phyloP scores from a whole-genome alignment of 2,888 invertebrate species.

The Pheosia gnoma region DNA sequence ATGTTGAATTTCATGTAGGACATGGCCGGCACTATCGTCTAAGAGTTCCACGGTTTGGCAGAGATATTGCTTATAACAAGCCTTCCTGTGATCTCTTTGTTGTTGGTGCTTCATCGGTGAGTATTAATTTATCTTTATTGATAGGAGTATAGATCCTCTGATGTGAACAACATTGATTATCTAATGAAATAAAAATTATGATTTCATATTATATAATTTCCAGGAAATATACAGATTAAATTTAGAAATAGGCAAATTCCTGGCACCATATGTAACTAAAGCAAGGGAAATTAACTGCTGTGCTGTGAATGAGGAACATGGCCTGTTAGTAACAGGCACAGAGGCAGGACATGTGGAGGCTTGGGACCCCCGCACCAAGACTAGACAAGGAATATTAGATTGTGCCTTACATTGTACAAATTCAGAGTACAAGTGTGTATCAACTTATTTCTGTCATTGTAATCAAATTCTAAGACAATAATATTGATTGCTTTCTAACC shows the following conservation, averaged over 20 bases:
- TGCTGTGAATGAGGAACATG: constrained; percentile 93
- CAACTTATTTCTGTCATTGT: neutral
- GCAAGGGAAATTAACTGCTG: constrained; percentile 92
- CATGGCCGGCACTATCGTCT: constrained; percentile 95
- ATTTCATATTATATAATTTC: constrained; percentile 23
- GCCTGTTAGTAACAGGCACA: constrained; percentile 93
- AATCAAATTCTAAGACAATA: too few relatives aligned
- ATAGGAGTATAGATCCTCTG: neutral
- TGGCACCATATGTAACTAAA: constrained; percentile 91
- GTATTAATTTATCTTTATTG: constrained; percentile 39
- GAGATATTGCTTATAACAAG: constrained; percentile 95
- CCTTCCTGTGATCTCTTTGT: constrained; percentile 96
- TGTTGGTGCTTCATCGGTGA: constrained; percentile 93
- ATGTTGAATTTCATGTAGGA: constrained; percentile 97
- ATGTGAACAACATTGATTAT: too few relatives aligned
- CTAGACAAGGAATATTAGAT: constrained; percentile 91
- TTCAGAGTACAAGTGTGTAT: constrained; percentile 71
- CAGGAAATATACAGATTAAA: constrained; percentile 98
- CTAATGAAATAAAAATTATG: too few relatives aligned
- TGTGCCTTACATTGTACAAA: constrained; percentile 88
- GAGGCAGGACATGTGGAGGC: constrained; percentile 97
- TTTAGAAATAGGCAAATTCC: constrained; percentile 96
- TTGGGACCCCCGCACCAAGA: constrained; percentile 95
- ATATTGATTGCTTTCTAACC: neutral
- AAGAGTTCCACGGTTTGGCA: constrained; percentile 97